Evolutionary conservation across 2,888 invertebrate species (phyloP).

Genomic region (Ennomos erosarius): DNA sequence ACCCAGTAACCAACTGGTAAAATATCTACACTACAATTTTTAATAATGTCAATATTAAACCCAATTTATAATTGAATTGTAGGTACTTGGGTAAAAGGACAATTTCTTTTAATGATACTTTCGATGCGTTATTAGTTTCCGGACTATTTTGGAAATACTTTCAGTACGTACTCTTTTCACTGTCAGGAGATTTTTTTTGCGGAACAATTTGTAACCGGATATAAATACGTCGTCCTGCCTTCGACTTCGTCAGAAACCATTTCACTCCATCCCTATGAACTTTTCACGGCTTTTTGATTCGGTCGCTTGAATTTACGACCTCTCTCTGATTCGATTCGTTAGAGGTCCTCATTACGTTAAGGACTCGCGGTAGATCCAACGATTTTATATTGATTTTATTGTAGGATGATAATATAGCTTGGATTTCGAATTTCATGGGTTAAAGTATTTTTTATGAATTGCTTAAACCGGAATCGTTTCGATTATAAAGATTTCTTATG

Average conservation of each 20-base stretch:
- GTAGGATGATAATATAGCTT: conserved; percentile 15
- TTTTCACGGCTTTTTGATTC: conserved; percentile 47
- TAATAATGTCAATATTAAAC: too few relatives aligned
- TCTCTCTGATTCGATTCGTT: conserved; percentile 41
- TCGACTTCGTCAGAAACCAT: not conserved
- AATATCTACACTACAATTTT: too few relatives aligned
- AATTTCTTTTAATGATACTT: too few relatives aligned
- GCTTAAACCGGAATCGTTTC: too few relatives aligned
- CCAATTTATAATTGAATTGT: too few relatives aligned
- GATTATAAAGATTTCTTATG: too few relatives aligned
- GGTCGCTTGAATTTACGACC: conserved; percentile 37
- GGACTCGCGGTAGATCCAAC: conserved; percentile 22
- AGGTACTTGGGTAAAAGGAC: too few relatives aligned
- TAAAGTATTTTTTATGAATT: not conserved
- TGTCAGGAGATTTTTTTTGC: conserved; percentile 8
- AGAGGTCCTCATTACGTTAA: conserved; percentile 34
- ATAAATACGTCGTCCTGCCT: conserved; percentile 1
- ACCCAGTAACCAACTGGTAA: too few relatives aligned
- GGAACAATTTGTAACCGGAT: too few relatives aligned
- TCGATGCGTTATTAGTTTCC: too few relatives aligned
- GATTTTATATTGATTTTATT: conserved; percentile 37
- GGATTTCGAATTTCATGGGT: conserved; percentile 18
- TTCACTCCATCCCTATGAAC: conserved; percentile 28
- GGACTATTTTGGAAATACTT: not conserved
- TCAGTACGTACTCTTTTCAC: not conserved